Base-by-base conservation (phyloP, 2,113 vertebrate species). In the Haliaeetus leucogaster region DNA sequence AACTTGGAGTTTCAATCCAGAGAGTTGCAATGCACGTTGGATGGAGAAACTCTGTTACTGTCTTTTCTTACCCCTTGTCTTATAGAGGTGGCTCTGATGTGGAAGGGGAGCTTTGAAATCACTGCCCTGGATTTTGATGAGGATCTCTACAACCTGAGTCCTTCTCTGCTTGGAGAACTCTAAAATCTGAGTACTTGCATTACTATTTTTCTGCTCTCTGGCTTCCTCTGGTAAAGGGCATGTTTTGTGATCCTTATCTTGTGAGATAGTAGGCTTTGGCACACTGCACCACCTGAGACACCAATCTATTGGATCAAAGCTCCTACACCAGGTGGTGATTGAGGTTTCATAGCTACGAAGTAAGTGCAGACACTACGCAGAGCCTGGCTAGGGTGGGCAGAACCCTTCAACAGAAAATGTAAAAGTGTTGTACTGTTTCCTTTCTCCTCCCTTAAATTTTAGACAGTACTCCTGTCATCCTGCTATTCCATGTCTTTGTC, bases 21-120 rank as follows among this genome's bases (percentile, higher is more conserved):
- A 38, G 22, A 9, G 11, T 2, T 77, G 34, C 19, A 47, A 10
- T 42, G 23, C 10, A 22, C 0, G 1, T 0, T 45, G 45, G 19
- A 14, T 74, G 22, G 71, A 58, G 27, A 74, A 91, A 34, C 3
- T 78, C n/a, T 72, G 27, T 63, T 42, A 2, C 13, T 17, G 9
- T 42, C 53, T 80, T 61, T 65, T 62, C 25, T 80, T 73, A 42
- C 4, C 34, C 21, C 29, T 25, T 85, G 34, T 43, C 40, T 71
- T 26, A 20, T 9, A 40, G 76, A 48, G 11, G 7, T 70, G 36
- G 34, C 4, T 86, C 10, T 66, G 27, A 52, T 47, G 36, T 88
- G 48, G 70, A 90, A 18, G 0, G 1, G 84, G 38, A 10, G 8
- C 13, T 91, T 56, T 77, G 55, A 81, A 80, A 63, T 73, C 19